Conservation (phyloP, 2,888 invertebrate genomes). For the Emmelina monodactyla region DNA sequence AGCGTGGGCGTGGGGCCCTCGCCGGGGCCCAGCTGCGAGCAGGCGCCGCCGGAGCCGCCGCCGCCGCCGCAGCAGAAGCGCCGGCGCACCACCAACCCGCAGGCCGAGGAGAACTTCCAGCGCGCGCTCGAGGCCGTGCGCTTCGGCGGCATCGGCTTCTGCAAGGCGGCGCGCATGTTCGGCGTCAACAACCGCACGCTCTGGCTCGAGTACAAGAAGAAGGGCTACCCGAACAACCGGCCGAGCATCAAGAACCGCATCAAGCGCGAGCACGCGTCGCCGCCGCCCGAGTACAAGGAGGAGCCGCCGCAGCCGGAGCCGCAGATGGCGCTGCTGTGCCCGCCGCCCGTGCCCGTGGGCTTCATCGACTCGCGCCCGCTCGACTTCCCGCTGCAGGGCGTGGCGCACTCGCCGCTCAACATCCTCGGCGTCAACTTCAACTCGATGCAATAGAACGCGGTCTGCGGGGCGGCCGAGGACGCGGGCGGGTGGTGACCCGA, state of each 20-base stretch:
- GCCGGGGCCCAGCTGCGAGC: slow-evolving; percentile 21
- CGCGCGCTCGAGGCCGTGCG: slow-evolving; percentile 83
- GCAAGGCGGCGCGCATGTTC: slow-evolving; percentile 83
- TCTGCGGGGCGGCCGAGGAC: slow-evolving; percentile 36
- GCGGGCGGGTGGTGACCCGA: slow-evolving; percentile 48
- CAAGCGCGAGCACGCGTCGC: slow-evolving; percentile 72
- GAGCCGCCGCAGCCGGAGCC: slow-evolving; percentile 33
- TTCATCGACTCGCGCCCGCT: slow-evolving; percentile 76
- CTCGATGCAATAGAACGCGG: slow-evolving; percentile 73
- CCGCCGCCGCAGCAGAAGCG: slow-evolving; percentile 63
- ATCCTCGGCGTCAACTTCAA: slow-evolving; percentile 80
- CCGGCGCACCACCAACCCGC: slow-evolving; percentile 78
- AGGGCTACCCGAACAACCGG: slow-evolving; percentile 82
- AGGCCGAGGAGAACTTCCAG: slow-evolving; percentile 84
- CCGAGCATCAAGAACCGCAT: slow-evolving; percentile 80
- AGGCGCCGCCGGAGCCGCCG: slow-evolving; percentile 27
- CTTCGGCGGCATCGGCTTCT: slow-evolving; percentile 84
- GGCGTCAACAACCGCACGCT: slow-evolving; percentile 86
- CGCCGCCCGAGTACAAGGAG: slow-evolving; percentile 65
- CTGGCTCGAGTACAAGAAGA: slow-evolving; percentile 86
- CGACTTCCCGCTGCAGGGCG: slow-evolving; percentile 72
- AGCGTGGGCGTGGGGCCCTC: slow-evolving; percentile 22
- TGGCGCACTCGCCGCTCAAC: slow-evolving; percentile 72
- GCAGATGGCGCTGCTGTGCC: slow-evolving; percentile 67
- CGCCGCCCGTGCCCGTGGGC: slow-evolving; percentile 72